phyloP scores from a whole-genome alignment of 2,797 vertebrate genomes.

The Siniperca obscura region DNA sequence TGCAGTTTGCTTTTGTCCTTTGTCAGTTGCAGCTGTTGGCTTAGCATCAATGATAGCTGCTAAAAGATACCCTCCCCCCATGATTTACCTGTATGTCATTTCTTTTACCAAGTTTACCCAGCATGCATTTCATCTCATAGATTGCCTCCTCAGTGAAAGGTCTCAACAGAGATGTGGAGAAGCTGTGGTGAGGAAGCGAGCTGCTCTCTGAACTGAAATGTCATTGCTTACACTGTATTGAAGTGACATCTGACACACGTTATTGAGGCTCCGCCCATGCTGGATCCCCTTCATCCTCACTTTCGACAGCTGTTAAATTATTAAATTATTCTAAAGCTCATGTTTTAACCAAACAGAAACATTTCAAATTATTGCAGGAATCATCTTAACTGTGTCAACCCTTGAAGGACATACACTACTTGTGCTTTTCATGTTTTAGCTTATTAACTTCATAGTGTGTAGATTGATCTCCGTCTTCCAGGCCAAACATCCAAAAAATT shows the following conservation, averaged over 20 bases:
- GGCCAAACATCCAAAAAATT: background rate
- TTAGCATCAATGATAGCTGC: background rate
- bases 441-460: slow-evolving; percentile 34
- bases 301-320: slow-evolving; percentile 7
- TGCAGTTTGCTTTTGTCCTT: background rate
- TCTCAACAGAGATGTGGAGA: slow-evolving; percentile 10
- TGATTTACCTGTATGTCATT: background rate
- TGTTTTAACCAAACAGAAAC: slow-evolving; percentile 34
- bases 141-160: slow-evolving; percentile 24
- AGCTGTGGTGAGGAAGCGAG: background rate
- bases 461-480: slow-evolving; percentile 7
- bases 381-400: slow-evolving; percentile 13
- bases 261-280: background rate
- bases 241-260: background rate
- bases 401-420: slow-evolving; percentile 2
- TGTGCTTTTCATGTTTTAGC: slow-evolving; percentile 32
- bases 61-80: background rate
- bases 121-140: slow-evolving; percentile 25
- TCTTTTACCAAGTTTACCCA: slow-evolving; percentile 8
- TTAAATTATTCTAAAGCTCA: slow-evolving; percentile 12
- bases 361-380: background rate
- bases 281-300: background rate
- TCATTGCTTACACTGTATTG: background rate
- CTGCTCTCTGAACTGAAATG: slow-evolving; percentile 21
- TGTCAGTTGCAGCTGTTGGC: background rate